Conservation (phyloP, 2,797 vertebrate genomes). For the Loris lydekkerianus region DNA sequence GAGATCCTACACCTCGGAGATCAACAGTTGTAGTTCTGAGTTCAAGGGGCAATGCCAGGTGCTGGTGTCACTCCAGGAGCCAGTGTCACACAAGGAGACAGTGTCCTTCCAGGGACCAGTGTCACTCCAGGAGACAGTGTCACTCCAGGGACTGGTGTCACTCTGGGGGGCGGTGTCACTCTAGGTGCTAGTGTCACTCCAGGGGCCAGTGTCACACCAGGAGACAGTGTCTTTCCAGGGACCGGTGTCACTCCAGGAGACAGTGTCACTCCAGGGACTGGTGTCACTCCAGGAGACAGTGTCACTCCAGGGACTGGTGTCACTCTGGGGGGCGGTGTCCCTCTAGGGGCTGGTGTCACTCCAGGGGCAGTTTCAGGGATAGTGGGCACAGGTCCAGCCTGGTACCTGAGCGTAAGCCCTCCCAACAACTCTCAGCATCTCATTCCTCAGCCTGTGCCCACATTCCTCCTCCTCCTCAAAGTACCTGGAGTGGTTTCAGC, state of each 20-base stretch:
- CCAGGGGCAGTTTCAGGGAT: rapidly evolving
- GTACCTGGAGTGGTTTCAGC: rapidly evolving
- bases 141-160: not conserved
- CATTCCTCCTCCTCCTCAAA: too few relatives aligned
- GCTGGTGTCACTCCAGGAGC: too few relatives aligned
- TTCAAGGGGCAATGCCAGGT: not conserved
- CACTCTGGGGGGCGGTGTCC: too few relatives aligned
- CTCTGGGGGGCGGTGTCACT: too few relatives aligned
- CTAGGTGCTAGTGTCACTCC: too few relatives aligned
- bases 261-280: too few relatives aligned
- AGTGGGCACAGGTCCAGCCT: not conserved
- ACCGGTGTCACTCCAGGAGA: rapidly evolving
- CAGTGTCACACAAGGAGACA: too few relatives aligned
- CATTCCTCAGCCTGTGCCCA: rapidly evolving
- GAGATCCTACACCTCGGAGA: rapidly evolving
- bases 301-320: too few relatives aligned
- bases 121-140: too few relatives aligned
- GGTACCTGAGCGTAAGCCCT: not conserved
- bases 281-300: not conserved
- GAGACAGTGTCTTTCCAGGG: not conserved
- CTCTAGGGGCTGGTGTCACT: not conserved
- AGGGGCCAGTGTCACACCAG: too few relatives aligned
- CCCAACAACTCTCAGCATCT: rapidly evolving
- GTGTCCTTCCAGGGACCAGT: rapidly evolving
- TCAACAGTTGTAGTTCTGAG: too few relatives aligned